phyloP scores from a whole-genome alignment of 2,113 vertebrate genomes.

The Gorsachius goisagi region DNA sequence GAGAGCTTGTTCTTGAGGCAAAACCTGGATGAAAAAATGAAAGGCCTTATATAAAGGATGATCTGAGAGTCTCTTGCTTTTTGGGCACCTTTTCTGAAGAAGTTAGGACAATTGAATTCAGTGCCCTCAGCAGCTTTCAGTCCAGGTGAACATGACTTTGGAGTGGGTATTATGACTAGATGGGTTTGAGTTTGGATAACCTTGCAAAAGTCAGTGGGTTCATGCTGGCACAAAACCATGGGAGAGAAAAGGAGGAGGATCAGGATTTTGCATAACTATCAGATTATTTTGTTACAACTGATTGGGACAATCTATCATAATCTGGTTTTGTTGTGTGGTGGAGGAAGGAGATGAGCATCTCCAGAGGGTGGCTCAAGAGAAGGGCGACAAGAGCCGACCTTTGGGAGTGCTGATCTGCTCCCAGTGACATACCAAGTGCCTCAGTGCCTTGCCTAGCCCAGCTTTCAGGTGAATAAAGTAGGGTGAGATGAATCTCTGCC shows the following conservation, averaged over 20 bases:
- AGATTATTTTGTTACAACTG: not conserved
- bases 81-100: not conserved
- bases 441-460: not conserved
- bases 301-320: not conserved
- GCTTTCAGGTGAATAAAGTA: constrained; percentile 40
- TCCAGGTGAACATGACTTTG: not conserved
- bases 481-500: constrained; percentile 21
- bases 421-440: fast-evolving
- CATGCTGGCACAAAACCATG: not conserved
- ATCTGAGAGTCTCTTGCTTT: not conserved
- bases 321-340: not conserved
- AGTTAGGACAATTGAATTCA: not conserved
- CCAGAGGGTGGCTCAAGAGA: not conserved
- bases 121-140: not conserved
- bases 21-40: not conserved
- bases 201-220: not conserved
- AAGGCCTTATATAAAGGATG: not conserved
- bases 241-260: not conserved
- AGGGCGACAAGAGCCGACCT: not conserved
- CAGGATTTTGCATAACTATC: not conserved
- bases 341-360: not conserved
- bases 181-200: not conserved
- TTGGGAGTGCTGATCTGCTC: not conserved
- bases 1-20: not conserved
- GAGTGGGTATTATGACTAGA: not conserved